A percentile compares a stretch with the other conserved stretches of the same genome.
phyloP scores from a whole-genome alignment of 37 sponge, comb jelly and placozoan genomes.

The Oopsacas minuta region DNA sequence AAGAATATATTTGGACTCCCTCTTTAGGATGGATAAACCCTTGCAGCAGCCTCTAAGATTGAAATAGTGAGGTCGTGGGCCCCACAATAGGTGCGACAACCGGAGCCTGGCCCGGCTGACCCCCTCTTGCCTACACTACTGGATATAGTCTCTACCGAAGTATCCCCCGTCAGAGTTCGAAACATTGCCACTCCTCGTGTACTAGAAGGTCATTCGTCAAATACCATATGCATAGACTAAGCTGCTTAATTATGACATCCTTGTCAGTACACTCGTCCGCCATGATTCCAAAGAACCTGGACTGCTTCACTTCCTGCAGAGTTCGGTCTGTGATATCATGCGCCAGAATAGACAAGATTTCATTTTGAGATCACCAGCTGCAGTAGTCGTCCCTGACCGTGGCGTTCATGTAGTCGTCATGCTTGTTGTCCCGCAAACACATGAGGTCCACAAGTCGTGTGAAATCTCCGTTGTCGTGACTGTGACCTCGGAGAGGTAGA shows the following conservation, averaged over 20 bases:
- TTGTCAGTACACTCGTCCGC: constrained; percentile 19
- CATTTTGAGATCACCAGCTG: constrained; percentile 8
- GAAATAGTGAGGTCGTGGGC: no score
- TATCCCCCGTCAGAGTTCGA: constrained; percentile 11
- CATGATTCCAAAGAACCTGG: constrained; percentile 10
- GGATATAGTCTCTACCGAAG: constrained; percentile 14
- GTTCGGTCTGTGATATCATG: constrained; percentile 16
- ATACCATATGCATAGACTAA: constrained; percentile 17
- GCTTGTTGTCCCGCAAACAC: constrained; percentile 16
- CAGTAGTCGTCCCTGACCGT: constrained; percentile 16
- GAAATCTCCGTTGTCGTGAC: background rate
- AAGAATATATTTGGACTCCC: no score
- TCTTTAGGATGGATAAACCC: no score
- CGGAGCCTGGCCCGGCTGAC: no score
- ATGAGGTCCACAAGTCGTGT: background rate
- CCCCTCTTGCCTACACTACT: no score
- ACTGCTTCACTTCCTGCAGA: constrained; percentile 7
- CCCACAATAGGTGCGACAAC: no score
- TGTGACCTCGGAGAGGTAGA: constrained; percentile 2
- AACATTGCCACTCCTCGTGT: constrained; percentile 18
- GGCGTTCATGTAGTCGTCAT: background rate
- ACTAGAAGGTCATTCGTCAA: background rate
- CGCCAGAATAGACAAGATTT: constrained; percentile 17
- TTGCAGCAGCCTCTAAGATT: no score
- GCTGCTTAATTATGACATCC: background rate